Base-by-base conservation (phyloP, 2,113 vertebrate genomes). In the Suncus etruscus region DNA sequence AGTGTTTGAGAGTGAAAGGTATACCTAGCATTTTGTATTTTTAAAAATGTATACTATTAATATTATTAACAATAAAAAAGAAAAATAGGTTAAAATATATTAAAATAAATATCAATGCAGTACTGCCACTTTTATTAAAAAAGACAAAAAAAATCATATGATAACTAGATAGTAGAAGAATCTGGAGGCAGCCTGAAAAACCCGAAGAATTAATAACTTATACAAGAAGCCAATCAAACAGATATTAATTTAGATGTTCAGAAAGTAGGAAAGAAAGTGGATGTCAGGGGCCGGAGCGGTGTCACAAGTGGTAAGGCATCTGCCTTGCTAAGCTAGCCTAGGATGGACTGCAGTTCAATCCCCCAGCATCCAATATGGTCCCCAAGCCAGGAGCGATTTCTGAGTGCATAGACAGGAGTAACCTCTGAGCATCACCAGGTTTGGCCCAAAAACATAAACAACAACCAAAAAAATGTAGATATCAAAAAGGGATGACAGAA, bases 1-100 rank as follows among this genome's bases (percentile, higher is more conserved):
- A 22, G 31, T 58, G 3, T 74, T 78, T 81, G 22, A 92, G 74
- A 47, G 51, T 83, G n/a, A 90, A 70, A 47, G 29, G 32, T 76
- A 47, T 58, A 83, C 79, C 58, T 66, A 11, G 27, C 18, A 27
- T 66, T 66, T 66, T 24, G 27, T 24, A 10, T 66, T 29, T 61
- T 61, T 58, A 2, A 58, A 58, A 58, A 16, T 66, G 27, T 7
- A 29, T 66, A 66, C 11, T 29, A 24, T 86, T 68, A 39, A 27
- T 11, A 25, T 69, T 58, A 84, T 75, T 6, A 7, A 81, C 16
- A 63, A 86, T 80, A 82, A 32, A 48, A 47, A 61, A 5, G 18
- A 58, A 58, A 61, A 61, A 20, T 61, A 22, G 58, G 18, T 61
- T 61, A 61, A 61, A 61, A 18, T 61, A 16, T 61, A 61, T 5